phyloP scores from a whole-genome alignment of 1,140 invertebrate species.

The Oncopodura yosiiana region DNA sequence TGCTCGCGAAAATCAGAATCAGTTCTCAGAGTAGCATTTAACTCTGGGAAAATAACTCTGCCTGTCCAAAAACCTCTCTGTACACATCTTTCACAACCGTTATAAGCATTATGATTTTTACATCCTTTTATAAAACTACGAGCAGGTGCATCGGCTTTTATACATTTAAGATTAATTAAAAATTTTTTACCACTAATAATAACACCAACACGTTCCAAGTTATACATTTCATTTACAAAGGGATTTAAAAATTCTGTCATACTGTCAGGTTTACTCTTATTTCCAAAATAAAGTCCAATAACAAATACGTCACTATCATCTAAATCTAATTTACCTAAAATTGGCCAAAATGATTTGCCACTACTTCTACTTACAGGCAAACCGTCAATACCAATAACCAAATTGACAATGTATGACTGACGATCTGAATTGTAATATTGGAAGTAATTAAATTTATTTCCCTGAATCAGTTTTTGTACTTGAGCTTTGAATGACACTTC shows the following conservation, averaged over 20 bases:
- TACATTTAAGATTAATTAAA: slow-evolving; percentile 1
- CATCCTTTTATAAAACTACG: slow-evolving; percentile 13
- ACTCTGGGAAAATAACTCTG: slow-evolving; percentile 12
- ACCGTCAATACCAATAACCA: too few relatives aligned
- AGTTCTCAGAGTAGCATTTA: slow-evolving; percentile 5
- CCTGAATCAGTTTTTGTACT: too few relatives aligned
- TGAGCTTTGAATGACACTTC: too few relatives aligned
- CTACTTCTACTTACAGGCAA: slow-evolving; percentile 12
- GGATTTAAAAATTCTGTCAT: slow-evolving; percentile 5
- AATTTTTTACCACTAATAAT: background rate
- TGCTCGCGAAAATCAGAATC: slow-evolving; percentile 29
- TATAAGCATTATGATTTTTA: slow-evolving; percentile 20
- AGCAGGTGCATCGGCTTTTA: slow-evolving; percentile 28
- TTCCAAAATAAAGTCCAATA: slow-evolving; percentile 10
- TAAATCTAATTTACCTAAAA: background rate
- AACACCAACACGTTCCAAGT: background rate
- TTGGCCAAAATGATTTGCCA: slow-evolving; percentile 16
- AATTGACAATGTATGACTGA: too few relatives aligned
- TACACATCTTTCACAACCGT: slow-evolving; percentile 23
- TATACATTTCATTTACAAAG: background rate
- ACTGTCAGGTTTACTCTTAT: background rate
- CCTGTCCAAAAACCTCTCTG: slow-evolving; percentile 10
- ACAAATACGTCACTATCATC: background rate
- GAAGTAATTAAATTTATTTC: too few relatives aligned
- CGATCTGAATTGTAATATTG: too few relatives aligned